phyloP scores from a whole-genome alignment of 2,113 vertebrate species.

The Anser cygnoides region DNA sequence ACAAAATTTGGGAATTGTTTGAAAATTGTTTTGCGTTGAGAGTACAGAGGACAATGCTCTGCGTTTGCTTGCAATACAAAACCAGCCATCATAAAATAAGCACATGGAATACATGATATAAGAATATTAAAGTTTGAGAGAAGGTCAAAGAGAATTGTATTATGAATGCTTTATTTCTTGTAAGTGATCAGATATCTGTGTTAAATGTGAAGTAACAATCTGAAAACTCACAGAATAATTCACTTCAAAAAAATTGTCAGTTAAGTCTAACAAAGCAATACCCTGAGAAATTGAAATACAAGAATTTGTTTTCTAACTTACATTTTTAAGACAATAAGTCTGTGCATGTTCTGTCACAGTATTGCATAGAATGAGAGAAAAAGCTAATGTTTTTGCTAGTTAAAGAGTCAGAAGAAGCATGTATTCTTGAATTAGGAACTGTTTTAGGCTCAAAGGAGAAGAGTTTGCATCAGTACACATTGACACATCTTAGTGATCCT shows the following conservation, averaged over 20 bases:
- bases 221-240: neutral
- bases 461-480: neutral
- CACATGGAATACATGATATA: neutral
- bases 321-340: neutral
- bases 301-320: neutral
- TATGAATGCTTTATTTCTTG: neutral
- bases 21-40: neutral
- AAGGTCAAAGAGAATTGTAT: neutral
- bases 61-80: neutral
- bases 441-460: neutral
- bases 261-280: neutral
- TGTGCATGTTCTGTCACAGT: neutral
- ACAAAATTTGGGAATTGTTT: no score
- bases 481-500: neutral
- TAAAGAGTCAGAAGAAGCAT: neutral
- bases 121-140: no score
- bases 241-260: neutral
- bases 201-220: neutral
- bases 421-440: neutral
- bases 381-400: neutral
- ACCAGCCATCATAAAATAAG: neutral
- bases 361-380: neutral
- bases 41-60: neutral
- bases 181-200: neutral
- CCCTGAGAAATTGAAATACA: neutral